A percentile compares a stretch with the other conserved stretches of the same genome.
Conservation (phyloP, 37 sponge, comb jelly and placozoan genomes). For the Ephydatia muelleri region DNA sequence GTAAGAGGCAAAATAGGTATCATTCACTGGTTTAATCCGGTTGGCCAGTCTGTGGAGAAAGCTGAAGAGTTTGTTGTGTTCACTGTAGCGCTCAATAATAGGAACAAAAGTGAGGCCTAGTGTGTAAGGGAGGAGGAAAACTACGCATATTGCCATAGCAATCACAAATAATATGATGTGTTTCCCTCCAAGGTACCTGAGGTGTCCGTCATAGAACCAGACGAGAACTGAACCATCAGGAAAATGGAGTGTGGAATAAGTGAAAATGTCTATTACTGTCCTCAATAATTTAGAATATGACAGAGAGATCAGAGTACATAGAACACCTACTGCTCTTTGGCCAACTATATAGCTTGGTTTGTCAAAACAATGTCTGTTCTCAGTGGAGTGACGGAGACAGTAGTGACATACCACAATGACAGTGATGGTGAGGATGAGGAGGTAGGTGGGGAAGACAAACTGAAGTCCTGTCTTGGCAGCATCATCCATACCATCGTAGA, state of each 20-base stretch:
- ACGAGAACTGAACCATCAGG: background rate
- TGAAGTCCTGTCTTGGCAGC: constrained; percentile 38
- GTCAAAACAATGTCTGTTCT: background rate
- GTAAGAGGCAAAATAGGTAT: constrained; percentile 18
- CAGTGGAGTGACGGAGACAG: constrained; percentile 1
- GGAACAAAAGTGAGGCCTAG: background rate
- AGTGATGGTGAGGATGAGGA: constrained; percentile 24
- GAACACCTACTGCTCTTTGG: constrained; percentile 14
- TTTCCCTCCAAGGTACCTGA: background rate
- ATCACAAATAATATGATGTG: constrained; percentile 27
- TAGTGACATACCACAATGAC: constrained; percentile 30
- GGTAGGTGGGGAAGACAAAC: no score
- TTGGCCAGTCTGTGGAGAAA: background rate
- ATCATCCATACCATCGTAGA: constrained; percentile 71
- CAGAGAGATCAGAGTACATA: constrained; percentile 47
- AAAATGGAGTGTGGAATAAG: background rate
- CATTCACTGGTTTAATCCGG: background rate
- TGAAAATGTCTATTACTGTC: constrained; percentile 16
- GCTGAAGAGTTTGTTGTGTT: no score
- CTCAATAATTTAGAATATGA: constrained; percentile 41
- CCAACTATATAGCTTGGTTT: no score
- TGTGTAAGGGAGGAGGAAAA: constrained; percentile 35
- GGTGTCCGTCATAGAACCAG: constrained; percentile 49
- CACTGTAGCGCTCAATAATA: background rate
- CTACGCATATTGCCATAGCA: background rate